Evolutionary conservation across 2,888 invertebrate species (phyloP), one percentile per base, ranked within the genome.

Genomic region (Cheilosia pagana): DNA sequence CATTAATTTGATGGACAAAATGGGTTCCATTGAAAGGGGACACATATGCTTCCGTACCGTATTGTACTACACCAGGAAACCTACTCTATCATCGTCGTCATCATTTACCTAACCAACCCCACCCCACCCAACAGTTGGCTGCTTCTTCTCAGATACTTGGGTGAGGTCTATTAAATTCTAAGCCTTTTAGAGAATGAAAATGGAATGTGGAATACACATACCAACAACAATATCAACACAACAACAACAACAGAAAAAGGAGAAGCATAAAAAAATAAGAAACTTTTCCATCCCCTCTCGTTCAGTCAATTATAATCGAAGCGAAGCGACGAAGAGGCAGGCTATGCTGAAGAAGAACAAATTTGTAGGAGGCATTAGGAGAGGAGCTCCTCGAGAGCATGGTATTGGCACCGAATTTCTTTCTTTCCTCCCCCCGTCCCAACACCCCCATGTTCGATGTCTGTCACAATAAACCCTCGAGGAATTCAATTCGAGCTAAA

Each of bases 1-100:
- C 74, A 68, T 75, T 81, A 81, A 74, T 74, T 81, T 81, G 74
- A 81, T 81, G 74, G 81, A 81, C 74, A 81, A 74, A 74, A 79
- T 79, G 72, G 65, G 53, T 68, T 59, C 28, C 63, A 78, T 65
- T 65, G 57, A 71, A 50, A 21, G 21, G 48, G 70, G 62, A 48
- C 68, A 74, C 74, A 63, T 74, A 68, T 55, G 60, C 39, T 57
- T 39, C 45, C 43, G 23, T 60, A 21, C 59, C 31, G 28, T 35
- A 35, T 3, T 0, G 35, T 3, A 35, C 12, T 35, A 19, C 23
- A 35, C 31, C 14, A 14, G 14, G 41, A 31, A 23, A 31, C 59
- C 21, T 43, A 41, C 67, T 48, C 57, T 45, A 65, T 65, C 62
- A 75, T 43, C 41, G 41, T n/a, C 43, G 12, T 75, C 62, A 63